Evolutionary conservation across 2,888 invertebrate genomes (phyloP), one percentile per base, ranked within the genome.

Genomic region (Anoplius nigerrimus): DNA sequence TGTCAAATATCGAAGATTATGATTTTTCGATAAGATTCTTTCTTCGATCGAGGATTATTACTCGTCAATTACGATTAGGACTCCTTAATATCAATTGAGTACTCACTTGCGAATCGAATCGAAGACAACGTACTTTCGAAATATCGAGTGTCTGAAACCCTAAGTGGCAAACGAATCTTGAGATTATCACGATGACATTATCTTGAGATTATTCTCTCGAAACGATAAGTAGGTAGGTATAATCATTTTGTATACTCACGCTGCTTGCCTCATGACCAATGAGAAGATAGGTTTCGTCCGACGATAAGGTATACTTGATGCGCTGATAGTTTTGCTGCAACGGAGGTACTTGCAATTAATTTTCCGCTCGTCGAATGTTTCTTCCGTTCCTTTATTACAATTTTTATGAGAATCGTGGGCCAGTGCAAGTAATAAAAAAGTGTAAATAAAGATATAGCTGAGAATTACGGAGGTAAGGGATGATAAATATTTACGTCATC

Each of bases 131-230:
- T 92, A 94, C 79, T 91, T 91, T 0, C 93, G 92, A 16, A 91
- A 89, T 15, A 89, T 90, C 1, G 95, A 94, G 84, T 94, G 92
- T 46, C 94, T 90, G 83, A 93, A 95, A 21, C 92, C 89, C 93
- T 93, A 89, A 71, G 89, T 34, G 11, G 6, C 11, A 11, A 71
- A 83, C 75, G 62, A 5, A 48, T 45, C 48, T 18, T 20, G 24
- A 16, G 18, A 54, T 13, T 20, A 2, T 6, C 22, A 54, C 5
- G 18, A 54, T n/a, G n/a, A n/a, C n/a, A n/a, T n/a, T n/a, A n/a
- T n/a, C n/a, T n/a, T n/a, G n/a, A n/a, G n/a, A n/a, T n/a, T n/a
- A n/a, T n/a, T n/a, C n/a, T n/a, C n/a, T n/a, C n/a, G 13, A 51
- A 18, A 11, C 13, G 0, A 2, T n/a, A n/a, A 51, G 1, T 21